Base-by-base conservation (phyloP, 2,797 vertebrate species). In the Varecia variegata region DNA sequence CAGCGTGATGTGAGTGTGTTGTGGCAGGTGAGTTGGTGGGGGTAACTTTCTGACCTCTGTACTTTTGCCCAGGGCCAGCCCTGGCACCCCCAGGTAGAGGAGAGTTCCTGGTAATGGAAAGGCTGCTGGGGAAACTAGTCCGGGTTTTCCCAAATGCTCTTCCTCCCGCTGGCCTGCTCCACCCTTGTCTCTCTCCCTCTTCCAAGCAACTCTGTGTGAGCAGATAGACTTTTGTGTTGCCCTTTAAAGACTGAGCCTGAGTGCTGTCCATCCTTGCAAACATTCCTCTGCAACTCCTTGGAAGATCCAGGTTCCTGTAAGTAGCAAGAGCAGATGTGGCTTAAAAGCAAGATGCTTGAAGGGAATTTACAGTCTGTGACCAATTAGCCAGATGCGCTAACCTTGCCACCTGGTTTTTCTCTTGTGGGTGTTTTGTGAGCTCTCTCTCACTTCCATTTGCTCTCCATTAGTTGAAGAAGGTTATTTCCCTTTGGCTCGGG, bases 341-440 rank as follows among this genome's bases (percentile, higher is more conserved):
- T 74, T 88, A 74, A 92, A 93, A 94, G 90, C 60, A 58, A 82
- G 85, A 93, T 18, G 60, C 85, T 80, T 10, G 50, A 11, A 45
- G 73, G 88, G 60, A 65, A 94, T 88, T 94, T 92, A 94, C 20
- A 82, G 84, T 38, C 96, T 96, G 97, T 92, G 95, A 97, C 97
- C 88, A 85, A 94, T 96, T 81, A 88, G 92, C 90, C 97, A 94
- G 93, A 96, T 92, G 89, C 10, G 30, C 95, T 86, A 17, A 79
- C 77, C 92, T 88, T 80, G 38, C 95, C 93, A 94, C 97, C 97
- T 97, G 96, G 89, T 60, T 88, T 95, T 88, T 62, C 74, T 95
- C 88, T 92, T 40, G 67, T 45, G 0, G 2, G 71, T 23, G 73
- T 54, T 68, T 23, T 25, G 67, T 4, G 8, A 32, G 58, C 40